phyloP scores from a whole-genome alignment of 2,888 invertebrate genomes.

The Meganola albula region DNA sequence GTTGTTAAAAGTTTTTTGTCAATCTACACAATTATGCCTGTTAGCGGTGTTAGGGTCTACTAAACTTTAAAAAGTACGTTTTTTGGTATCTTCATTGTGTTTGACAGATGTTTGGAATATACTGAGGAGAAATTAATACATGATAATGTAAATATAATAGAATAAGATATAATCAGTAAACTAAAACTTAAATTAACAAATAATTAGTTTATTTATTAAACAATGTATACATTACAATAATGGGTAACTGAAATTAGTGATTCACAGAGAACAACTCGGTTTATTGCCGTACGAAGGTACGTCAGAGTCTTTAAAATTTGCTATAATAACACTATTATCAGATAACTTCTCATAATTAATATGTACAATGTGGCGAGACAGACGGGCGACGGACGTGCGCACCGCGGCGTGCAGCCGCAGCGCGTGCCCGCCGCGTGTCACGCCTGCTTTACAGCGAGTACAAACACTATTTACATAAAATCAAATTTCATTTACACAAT shows the following conservation, averaged over 20 bases:
- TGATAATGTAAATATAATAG: no score
- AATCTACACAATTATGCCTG: no score
- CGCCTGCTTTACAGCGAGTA: conserved; percentile 45
- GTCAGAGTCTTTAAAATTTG: conserved; percentile 6
- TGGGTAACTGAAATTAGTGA: neutral
- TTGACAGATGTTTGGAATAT: no score
- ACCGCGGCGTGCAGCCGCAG: neutral
- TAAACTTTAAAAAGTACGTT: no score
- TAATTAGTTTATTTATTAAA: no score
- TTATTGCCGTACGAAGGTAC: conserved; percentile 6
- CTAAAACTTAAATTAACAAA: no score
- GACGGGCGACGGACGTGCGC: neutral
- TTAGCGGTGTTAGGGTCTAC: no score
- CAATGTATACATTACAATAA: neutral
- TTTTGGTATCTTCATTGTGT: no score
- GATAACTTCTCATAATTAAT: conserved; percentile 7
- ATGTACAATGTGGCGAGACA: conserved; percentile 15
- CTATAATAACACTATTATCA: conserved; percentile 4
- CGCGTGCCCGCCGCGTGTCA: conserved; percentile 1
- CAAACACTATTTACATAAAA: conserved; percentile 63
- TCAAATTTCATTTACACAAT: conserved; percentile 46
- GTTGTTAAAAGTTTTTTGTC: no score
- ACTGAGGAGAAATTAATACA: no score
- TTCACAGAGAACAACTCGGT: conserved; percentile 4
- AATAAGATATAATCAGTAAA: no score